phyloP scores from a whole-genome alignment of 2,113 vertebrate genomes.

The Sphyrna mokarran region DNA sequence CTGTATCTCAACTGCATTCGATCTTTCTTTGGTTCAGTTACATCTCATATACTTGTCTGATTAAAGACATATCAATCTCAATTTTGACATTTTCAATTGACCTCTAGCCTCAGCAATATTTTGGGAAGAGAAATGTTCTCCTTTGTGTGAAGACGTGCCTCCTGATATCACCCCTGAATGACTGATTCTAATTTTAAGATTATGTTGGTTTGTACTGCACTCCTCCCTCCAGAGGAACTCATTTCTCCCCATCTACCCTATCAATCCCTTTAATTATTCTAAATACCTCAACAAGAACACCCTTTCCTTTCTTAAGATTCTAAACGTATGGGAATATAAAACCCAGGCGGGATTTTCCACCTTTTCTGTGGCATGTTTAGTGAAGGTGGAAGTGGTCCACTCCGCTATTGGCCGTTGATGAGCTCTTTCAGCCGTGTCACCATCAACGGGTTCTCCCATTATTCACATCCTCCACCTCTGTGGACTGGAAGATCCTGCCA shows the following conservation, averaged over 20 bases:
- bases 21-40: not conserved
- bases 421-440: too few relatives aligned
- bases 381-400: too few relatives aligned
- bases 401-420: too few relatives aligned
- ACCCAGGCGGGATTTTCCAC: too few relatives aligned
- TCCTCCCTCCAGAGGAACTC: not conserved
- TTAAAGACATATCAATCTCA: not conserved
- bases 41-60: not conserved
- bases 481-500: too few relatives aligned
- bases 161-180: not conserved
- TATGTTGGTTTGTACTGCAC: not conserved
- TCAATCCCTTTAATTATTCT: not conserved
- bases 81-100: not conserved
- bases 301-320: not conserved
- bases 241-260: not conserved
- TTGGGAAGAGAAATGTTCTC: not conserved
- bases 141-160: not conserved
- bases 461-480: too few relatives aligned
- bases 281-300: not conserved
- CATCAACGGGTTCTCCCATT: too few relatives aligned
- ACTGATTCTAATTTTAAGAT: not conserved
- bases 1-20: not conserved
- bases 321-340: not conserved
- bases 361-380: too few relatives aligned
- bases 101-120: not conserved